Percentiles rank a stretch among this genome's conserved stretches.
phyloP scores from a whole-genome alignment of 1,140 invertebrate genomes.

The Bombus confusus region DNA sequence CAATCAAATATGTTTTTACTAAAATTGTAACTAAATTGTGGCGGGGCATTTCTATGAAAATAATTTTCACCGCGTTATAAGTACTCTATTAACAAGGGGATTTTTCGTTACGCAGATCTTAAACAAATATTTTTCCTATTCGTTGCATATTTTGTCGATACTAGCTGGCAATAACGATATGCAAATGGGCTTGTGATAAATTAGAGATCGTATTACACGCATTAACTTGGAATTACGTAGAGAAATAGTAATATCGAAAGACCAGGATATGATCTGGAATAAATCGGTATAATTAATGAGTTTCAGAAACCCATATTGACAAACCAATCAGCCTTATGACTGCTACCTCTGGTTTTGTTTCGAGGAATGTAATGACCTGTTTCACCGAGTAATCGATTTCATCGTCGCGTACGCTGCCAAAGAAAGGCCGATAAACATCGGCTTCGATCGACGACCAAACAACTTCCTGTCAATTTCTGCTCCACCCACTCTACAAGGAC shows the following conservation, averaged over 20 bases:
- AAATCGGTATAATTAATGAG: conserved; percentile 5
- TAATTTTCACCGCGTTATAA: no score
- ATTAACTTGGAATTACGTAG: neutral
- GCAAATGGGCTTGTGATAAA: neutral
- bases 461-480: conserved; percentile 18
- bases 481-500: conserved; percentile 48
- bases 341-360: neutral
- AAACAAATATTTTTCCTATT: neutral
- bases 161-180: neutral
- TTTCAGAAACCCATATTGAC: neutral
- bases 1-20: no score
- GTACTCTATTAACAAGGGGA: no score
- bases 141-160: no score
- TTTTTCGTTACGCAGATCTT: no score
- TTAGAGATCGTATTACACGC: neutral
- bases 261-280: neutral
- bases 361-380: neutral
- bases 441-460: neutral
- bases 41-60: no score
- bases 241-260: no score
- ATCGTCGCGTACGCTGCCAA: neutral
- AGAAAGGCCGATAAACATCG: conserved; percentile 16
- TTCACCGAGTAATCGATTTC: neutral
- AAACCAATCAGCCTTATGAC: neutral
- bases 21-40: no score